These are phyloP conservation scores for Sebastes trivittatus DNA, from an alignment of 2,797 vertebrate species.

Conservation along the genomic window DNA sequence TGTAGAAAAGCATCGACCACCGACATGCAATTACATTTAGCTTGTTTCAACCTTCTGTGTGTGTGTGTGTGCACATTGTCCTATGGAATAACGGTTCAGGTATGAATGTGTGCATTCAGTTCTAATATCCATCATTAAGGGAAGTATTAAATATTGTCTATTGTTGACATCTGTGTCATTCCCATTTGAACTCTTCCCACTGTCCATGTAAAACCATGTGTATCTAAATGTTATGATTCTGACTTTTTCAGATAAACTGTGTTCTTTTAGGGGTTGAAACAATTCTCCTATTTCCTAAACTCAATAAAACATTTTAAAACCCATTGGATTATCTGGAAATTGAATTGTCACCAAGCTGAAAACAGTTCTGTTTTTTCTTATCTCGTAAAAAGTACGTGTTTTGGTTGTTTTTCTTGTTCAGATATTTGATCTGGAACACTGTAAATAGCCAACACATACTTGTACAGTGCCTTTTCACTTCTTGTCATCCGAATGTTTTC, in stretches of 20 bases:
- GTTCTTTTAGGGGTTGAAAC: background rate
- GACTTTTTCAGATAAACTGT: background rate
- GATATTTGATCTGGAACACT: background rate
- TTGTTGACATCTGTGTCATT: conserved; percentile 2
- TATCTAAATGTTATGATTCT: background rate
- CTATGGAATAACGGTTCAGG: conserved; percentile 17
- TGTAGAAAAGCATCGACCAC: conserved; percentile 78
- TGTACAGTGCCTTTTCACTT: background rate
- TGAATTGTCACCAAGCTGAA: background rate
- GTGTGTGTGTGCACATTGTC: conserved; percentile 21
- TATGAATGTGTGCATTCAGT: conserved; percentile 1
- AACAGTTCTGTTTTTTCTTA: background rate
- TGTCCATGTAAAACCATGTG: background rate
- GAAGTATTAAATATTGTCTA: background rate
- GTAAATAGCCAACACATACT: background rate
- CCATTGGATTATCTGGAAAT: background rate
- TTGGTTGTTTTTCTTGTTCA: background rate
- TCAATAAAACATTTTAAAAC: background rate
- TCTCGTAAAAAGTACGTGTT: background rate
- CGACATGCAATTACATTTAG: conserved; percentile 72
- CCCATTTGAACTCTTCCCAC: background rate
- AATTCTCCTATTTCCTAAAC: background rate
- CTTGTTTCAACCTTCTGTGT: conserved; percentile 54
- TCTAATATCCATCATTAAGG: background rate
- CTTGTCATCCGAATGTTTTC: background rate